Evolutionary conservation across 2,888 invertebrate genomes (phyloP).

Genomic region (Eupithecia centaureata): DNA sequence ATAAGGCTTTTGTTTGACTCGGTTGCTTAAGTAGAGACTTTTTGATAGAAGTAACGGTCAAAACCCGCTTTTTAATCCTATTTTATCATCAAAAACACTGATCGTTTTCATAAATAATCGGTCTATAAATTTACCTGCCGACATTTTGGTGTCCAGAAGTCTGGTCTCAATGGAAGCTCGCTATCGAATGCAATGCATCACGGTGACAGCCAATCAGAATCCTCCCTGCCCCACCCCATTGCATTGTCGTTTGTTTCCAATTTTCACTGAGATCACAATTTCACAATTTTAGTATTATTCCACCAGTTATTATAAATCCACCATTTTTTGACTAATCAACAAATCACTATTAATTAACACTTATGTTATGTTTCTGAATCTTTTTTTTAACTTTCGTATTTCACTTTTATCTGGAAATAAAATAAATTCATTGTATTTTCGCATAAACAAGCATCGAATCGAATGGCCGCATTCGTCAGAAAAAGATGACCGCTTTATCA

Average conservation of each 20-base stretch:
- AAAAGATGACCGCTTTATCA: slow-evolving; percentile 20
- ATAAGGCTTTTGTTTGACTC: background rate
- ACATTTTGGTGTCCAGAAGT: slow-evolving; percentile 66
- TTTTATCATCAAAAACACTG: slow-evolving; percentile 11
- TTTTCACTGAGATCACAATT: slow-evolving; percentile 69
- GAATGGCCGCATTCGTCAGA: background rate
- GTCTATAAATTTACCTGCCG: slow-evolving; percentile 68
- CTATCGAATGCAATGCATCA: slow-evolving; percentile 59
- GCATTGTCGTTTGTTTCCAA: slow-evolving; percentile 69
- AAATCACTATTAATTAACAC: slow-evolving; percentile 18
- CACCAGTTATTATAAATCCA: slow-evolving; percentile 13
- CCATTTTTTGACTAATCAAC: slow-evolving; percentile 22
- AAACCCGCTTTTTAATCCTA: slow-evolving; percentile 16
- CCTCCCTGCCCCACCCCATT: slow-evolving; percentile 70
- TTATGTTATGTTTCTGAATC: slow-evolving; percentile 15
- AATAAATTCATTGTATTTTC: slow-evolving; percentile 3
- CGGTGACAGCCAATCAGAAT: slow-evolving; percentile 57
- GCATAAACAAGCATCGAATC: slow-evolving; percentile 13
- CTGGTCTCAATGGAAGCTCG: slow-evolving; percentile 54
- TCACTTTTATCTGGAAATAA: slow-evolving; percentile 21
- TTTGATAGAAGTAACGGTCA: background rate
- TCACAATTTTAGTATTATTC: slow-evolving; percentile 42
- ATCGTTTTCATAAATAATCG: slow-evolving; percentile 27
- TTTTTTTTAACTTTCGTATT: slow-evolving; percentile 12
- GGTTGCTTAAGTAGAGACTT: background rate